Evolutionary conservation across 2,113 vertebrate species (phyloP).

Genomic region (Actenoides hombroni): DNA sequence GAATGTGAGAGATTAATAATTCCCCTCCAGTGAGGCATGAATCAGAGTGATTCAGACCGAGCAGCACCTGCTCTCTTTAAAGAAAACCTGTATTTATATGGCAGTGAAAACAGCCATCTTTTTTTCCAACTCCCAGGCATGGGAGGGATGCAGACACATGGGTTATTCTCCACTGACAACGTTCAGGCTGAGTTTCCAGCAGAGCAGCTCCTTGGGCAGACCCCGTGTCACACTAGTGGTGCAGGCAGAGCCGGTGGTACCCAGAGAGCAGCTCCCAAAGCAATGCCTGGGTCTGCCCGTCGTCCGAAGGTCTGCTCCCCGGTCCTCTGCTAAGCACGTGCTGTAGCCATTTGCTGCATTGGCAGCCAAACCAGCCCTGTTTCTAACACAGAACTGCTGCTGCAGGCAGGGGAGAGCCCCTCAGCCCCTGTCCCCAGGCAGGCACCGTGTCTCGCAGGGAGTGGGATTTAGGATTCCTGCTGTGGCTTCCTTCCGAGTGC

Average conservation of each 20-base stretch:
- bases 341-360: not conserved
- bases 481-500: not conserved
- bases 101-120: not conserved
- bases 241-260: not conserved
- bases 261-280: not conserved
- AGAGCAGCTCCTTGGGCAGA: not conserved
- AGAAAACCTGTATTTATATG: not conserved
- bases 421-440: not conserved
- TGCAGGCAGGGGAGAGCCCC: not conserved
- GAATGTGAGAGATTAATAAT: not conserved
- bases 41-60: not conserved
- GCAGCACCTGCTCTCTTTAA: not conserved
- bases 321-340: not conserved
- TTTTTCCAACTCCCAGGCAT: not conserved
- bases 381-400: not conserved
- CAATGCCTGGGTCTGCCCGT: not conserved
- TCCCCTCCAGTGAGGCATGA: not conserved
- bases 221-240: rapidly evolving
- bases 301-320: rapidly evolving
- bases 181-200: not conserved
- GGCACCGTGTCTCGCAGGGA: not conserved
- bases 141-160: not conserved
- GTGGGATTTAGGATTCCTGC: not conserved
- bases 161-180: not conserved
- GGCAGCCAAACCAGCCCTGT: not conserved